Conservation (phyloP, 2,113 vertebrate species). For the Antidorcas marsupialis region DNA sequence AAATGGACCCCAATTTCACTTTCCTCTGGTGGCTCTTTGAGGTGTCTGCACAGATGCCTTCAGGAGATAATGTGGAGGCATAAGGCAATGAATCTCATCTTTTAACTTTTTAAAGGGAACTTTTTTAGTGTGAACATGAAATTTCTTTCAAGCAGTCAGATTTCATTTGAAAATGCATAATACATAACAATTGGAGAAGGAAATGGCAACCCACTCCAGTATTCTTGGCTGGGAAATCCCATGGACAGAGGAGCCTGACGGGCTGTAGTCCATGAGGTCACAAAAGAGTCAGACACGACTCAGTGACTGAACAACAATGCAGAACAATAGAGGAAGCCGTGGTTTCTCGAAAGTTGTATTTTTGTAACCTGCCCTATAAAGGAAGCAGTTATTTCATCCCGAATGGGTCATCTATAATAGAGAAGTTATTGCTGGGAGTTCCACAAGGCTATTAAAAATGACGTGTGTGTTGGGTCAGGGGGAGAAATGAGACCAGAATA, state of each 20-base stretch:
- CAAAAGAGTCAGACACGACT: not conserved
- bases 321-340: not conserved
- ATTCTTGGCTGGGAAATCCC: not conserved
- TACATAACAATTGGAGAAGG: not conserved
- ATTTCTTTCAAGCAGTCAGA: not conserved
- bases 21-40: not conserved
- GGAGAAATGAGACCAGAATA: not conserved
- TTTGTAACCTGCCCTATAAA: not conserved
- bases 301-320: fast-evolving
- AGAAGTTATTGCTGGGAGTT: not conserved
- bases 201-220: not conserved
- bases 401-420: not conserved
- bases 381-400: not conserved
- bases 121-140: not conserved
- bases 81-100: not conserved
- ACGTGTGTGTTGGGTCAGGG: no score
- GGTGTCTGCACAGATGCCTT: no score
- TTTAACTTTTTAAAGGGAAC: not conserved
- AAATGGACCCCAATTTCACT: not conserved
- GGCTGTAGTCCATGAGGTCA: not conserved
- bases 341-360: not conserved
- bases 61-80: not conserved
- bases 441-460: not conserved
- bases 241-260: not conserved
- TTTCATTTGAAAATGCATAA: not conserved